Conservation (phyloP, 2,888 invertebrate species). For the Euzophera pinguis region DNA sequence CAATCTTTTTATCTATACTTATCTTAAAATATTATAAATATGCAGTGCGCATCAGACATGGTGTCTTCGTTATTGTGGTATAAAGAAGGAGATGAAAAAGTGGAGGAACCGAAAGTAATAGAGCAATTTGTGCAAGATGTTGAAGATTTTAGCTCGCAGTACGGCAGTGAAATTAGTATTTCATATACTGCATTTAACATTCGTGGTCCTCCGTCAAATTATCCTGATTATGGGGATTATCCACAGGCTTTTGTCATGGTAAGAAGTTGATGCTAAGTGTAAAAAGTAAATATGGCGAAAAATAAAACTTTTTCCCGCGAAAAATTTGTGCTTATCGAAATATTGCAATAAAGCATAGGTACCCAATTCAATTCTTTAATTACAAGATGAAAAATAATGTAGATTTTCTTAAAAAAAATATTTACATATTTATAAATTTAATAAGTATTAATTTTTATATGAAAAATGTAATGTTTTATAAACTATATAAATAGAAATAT, state of each 20-base stretch:
- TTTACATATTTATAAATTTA: too few relatives aligned
- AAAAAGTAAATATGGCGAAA: background rate
- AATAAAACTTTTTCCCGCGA: background rate
- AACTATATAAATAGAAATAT: too few relatives aligned
- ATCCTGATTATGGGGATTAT: constrained; percentile 94
- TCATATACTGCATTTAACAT: constrained; percentile 94
- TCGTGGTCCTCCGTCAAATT: constrained; percentile 90
- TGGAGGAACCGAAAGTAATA: constrained; percentile 67
- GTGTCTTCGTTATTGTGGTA: constrained; percentile 67
- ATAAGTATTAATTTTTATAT: too few relatives aligned
- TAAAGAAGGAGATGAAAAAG: constrained; percentile 52
- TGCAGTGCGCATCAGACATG: constrained; percentile 69
- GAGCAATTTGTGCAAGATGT: constrained; percentile 91
- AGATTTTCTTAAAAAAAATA: too few relatives aligned
- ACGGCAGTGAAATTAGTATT: constrained; percentile 92
- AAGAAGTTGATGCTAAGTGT: constrained; percentile 41
- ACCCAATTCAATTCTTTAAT: too few relatives aligned
- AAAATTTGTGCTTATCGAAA: too few relatives aligned
- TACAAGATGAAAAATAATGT: too few relatives aligned
- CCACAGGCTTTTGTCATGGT: constrained; percentile 95
- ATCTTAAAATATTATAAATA: constrained; percentile 21
- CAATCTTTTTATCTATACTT: too few relatives aligned
- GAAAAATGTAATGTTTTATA: too few relatives aligned
- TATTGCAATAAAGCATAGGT: too few relatives aligned
- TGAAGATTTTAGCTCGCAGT: constrained; percentile 92